These are phyloP conservation scores for Trogon surrucura DNA, from an alignment of 2,113 vertebrate species.

Conservation along the genomic window DNA sequence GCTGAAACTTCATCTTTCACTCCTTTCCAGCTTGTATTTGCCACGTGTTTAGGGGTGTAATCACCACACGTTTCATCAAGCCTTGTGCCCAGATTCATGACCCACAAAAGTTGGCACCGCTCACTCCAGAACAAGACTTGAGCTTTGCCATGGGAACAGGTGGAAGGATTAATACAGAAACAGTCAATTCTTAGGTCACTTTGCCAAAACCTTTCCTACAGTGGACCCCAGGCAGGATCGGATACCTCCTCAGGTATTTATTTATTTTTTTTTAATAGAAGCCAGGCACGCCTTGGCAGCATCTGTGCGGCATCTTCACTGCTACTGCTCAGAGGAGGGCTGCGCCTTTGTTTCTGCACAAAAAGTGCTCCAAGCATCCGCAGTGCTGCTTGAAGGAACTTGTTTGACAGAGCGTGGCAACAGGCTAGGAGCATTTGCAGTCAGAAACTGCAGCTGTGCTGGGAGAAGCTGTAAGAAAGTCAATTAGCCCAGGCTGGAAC, in stretches of 20 bases:
- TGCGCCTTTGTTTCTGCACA: neutral
- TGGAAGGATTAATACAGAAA: neutral
- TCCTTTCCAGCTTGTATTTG: neutral
- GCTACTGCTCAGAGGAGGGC: neutral
- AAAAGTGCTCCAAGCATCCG: neutral
- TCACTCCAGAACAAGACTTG: neutral
- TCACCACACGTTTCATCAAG: neutral
- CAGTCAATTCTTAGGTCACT: neutral
- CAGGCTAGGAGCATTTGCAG: neutral
- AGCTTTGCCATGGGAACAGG: neutral
- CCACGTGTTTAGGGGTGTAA: neutral
- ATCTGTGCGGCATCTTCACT: neutral
- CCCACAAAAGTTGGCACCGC: accelerated
- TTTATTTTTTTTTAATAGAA: neutral
- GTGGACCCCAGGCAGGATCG: neutral
- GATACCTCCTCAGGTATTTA: neutral
- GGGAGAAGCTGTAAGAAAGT: neutral
- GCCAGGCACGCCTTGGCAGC: neutral
- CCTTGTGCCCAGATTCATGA: neutral
- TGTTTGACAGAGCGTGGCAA: neutral
- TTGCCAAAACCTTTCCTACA: neutral
- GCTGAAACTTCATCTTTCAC: neutral
- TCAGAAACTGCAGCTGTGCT: neutral
- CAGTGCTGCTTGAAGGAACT: neutral
- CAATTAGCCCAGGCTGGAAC: neutral